A percentile compares a stretch with the other conserved stretches of the same genome.
phyloP scores from a whole-genome alignment of 2,797 vertebrate species.

The Myripristis jacobus region DNA sequence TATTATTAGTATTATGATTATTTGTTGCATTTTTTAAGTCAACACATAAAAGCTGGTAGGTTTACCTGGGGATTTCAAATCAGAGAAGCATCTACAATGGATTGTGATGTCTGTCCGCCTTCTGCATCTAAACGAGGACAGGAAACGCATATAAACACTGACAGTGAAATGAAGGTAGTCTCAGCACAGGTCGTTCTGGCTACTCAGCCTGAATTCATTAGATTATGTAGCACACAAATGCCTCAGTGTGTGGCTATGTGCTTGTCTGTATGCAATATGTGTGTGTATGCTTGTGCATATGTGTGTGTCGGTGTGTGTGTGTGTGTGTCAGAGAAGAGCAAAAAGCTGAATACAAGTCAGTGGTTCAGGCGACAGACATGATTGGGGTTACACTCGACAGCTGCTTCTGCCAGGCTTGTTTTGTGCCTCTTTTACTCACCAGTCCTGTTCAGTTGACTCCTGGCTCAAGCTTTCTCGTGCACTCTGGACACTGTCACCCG shows the following conservation, averaged over 20 bases:
- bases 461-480: conserved; percentile 25
- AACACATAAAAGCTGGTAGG: conserved; percentile 28
- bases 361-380: conserved; percentile 13
- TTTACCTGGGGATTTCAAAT: conserved; percentile 54
- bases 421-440: conserved; percentile 17
- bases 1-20: no score
- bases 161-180: conserved; percentile 34
- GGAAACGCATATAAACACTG: conserved; percentile 45
- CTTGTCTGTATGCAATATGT: background rate
- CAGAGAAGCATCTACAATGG: conserved; percentile 53
- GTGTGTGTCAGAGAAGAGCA: background rate
- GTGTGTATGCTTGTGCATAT: background rate
- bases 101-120: conserved; percentile 68
- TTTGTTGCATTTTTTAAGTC: no score
- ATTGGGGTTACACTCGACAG: conserved; percentile 19
- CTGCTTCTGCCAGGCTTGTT: conserved; percentile 20
- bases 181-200: conserved; percentile 16
- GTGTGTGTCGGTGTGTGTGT: background rate
- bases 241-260: background rate
- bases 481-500: conserved; percentile 17
- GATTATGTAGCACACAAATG: background rate
- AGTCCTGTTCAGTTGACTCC: conserved; percentile 10
- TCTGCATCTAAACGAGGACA: conserved; percentile 59
- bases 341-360: conserved; percentile 17
- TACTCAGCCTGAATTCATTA: conserved; percentile 38